Conservation (phyloP, 1,140 invertebrate species). For the Chelonus insularis region DNA sequence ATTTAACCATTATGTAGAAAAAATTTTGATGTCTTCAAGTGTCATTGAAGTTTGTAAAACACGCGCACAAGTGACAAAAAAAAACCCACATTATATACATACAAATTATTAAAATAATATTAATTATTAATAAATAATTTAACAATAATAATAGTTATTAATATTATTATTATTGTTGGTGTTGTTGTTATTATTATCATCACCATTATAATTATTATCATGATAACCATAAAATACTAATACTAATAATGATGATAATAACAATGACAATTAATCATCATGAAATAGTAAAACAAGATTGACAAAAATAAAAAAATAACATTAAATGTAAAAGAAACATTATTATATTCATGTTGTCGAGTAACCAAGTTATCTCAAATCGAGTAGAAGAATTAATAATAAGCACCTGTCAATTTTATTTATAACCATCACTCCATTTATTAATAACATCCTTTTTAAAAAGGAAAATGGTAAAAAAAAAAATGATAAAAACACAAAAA, state of each 20-base stretch:
- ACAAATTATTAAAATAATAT: constrained; percentile 47
- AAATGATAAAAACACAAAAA: constrained; percentile 22
- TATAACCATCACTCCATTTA: constrained; percentile 47
- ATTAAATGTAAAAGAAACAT: constrained; percentile 42
- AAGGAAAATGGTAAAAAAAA: constrained; percentile 11
- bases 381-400: constrained; percentile 36
- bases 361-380: constrained; percentile 58
- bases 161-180: too few relatives aligned
- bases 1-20: too few relatives aligned
- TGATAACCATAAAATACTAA: constrained; percentile 18
- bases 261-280: too few relatives aligned
- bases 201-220: constrained; percentile 10
- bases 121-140: constrained; percentile 34
- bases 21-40: constrained; percentile 61
- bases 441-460: constrained; percentile 16
- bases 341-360: constrained; percentile 56
- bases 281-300: too few relatives aligned
- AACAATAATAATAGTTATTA: constrained; percentile 24
- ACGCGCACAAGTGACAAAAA: constrained; percentile 56
- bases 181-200: constrained; percentile 16
- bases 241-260: too few relatives aligned
- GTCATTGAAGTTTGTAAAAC: constrained; percentile 58
- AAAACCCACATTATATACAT: constrained; percentile 42
- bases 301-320: constrained; percentile 31
- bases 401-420: constrained; percentile 49